These are phyloP conservation scores for Lophius piscatorius DNA, from an alignment of 2,113 vertebrate species.

Conservation along the genomic window DNA sequence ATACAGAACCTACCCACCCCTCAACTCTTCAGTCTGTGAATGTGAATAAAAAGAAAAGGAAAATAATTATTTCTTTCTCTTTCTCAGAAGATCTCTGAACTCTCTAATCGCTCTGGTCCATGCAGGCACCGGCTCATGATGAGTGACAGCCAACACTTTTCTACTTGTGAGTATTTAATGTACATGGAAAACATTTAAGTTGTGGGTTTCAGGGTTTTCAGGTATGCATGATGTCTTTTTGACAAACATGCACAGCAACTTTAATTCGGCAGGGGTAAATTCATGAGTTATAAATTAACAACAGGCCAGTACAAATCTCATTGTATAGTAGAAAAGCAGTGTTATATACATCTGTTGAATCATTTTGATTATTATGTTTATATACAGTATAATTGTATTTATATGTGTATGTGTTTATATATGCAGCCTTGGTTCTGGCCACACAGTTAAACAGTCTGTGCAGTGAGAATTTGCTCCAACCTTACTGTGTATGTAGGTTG, in stretches of 20 bases:
- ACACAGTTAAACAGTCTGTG: conserved; percentile 85
- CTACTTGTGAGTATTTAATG: conserved; percentile 82
- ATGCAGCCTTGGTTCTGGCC: conserved; percentile 69
- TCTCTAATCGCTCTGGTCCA: conserved; percentile 69
- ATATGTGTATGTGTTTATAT: conserved; percentile 18
- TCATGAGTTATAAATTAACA: background rate
- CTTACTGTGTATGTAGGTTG: conserved; percentile 84
- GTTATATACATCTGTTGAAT: background rate
- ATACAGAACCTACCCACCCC: no score
- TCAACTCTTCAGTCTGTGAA: no score
- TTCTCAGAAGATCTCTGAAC: conserved; percentile 79
- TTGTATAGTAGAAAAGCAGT: background rate
- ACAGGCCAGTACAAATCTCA: background rate
- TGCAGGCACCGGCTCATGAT: conserved; percentile 84
- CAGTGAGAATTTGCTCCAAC: conserved; percentile 75
- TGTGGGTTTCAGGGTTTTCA: background rate
- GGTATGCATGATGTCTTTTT: background rate
- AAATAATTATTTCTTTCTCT: background rate
- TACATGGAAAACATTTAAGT: background rate
- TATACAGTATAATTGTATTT: background rate
- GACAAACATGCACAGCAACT: background rate
- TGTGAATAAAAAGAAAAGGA: background rate
- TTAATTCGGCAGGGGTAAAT: background rate
- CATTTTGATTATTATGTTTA: no score
- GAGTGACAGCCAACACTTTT: conserved; percentile 87